Percentiles rank a stretch among this genome's conserved stretches.
Evolutionary conservation across 2,888 invertebrate genomes (phyloP).

Genomic region (Smittia aterrima): DNA sequence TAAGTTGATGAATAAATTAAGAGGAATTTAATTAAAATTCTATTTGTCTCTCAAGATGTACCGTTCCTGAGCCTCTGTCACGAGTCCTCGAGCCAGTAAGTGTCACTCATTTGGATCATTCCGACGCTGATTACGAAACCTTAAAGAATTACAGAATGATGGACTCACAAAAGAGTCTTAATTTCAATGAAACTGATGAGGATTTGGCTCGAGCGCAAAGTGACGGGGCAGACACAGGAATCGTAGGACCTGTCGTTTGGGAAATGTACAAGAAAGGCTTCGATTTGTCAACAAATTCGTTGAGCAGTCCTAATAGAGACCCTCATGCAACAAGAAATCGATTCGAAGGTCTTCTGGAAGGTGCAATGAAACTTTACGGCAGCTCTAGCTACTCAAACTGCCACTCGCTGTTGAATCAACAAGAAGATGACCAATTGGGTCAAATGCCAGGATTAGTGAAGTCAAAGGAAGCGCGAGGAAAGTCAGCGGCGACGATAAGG

Average conservation of each 20-base stretch:
- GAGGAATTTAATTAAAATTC: too few species aligned
- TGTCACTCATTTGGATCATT: constrained; percentile 66
- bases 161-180: constrained; percentile 47
- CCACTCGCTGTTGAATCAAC: constrained; percentile 44
- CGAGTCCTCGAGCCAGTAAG: constrained; percentile 76
- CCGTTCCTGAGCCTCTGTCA: constrained; percentile 73
- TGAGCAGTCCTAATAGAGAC: constrained; percentile 50
- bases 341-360: constrained; percentile 53
- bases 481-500: constrained; percentile 52
- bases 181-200: constrained; percentile 45
- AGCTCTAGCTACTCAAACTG: constrained; percentile 50
- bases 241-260: constrained; percentile 82
- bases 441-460: constrained; percentile 41
- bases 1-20: constrained; percentile 47
- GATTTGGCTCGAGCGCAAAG: constrained; percentile 66
- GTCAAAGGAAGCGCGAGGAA: constrained; percentile 51
- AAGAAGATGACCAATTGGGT: constrained; percentile 45
- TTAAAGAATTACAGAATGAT: constrained; percentile 45
- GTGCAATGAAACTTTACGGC: constrained; percentile 53
- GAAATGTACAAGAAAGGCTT: constrained; percentile 69
- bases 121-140: constrained; percentile 47
- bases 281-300: constrained; percentile 56
- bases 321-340: constrained; percentile 52
- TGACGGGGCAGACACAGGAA: constrained; percentile 75
- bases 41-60: constrained; percentile 56